These are phyloP conservation scores for Daptonema setosum DNA, from an alignment of 2,888 invertebrate genomes.

Conservation along the genomic window DNA sequence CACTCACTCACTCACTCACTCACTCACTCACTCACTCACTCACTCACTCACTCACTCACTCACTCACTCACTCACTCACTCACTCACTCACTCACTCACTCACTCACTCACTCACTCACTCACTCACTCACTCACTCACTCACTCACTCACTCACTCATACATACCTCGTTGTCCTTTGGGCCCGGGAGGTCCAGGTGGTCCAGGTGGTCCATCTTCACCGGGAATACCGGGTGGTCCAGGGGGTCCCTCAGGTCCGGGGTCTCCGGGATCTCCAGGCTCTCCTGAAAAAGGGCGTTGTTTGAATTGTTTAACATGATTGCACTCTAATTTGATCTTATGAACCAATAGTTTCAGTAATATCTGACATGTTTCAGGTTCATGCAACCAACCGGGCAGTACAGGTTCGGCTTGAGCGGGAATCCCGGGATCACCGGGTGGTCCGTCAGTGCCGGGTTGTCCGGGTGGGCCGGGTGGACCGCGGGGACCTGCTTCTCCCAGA, in stretches of 20 bases:
- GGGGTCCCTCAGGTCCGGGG: conserved; percentile 1
- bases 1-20: too few species aligned
- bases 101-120: too few species aligned
- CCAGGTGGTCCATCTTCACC: conserved; percentile 7
- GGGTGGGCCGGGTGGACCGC: conserved; percentile 1
- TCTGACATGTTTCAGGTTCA: too few species aligned
- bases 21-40: too few species aligned
- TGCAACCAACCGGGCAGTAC: background rate
- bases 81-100: too few species aligned
- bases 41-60: too few species aligned
- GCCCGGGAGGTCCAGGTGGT: background rate
- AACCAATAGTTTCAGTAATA: too few species aligned
- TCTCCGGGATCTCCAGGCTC: background rate
- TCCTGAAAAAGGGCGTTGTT: background rate
- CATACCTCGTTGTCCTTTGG: background rate
- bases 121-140: too few species aligned
- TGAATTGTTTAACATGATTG: too few species aligned
- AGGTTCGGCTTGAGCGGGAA: background rate
- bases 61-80: too few species aligned
- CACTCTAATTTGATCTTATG: too few species aligned
- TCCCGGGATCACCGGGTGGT: background rate
- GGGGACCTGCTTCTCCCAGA: background rate
- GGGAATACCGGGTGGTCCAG: background rate
- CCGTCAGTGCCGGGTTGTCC: conserved; percentile 1
- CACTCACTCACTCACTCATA: too few species aligned